Percentiles rank a stretch among this genome's conserved stretches.
phyloP scores from a whole-genome alignment of 23 tunicate genomes.

The Ciona savignyi region DNA sequence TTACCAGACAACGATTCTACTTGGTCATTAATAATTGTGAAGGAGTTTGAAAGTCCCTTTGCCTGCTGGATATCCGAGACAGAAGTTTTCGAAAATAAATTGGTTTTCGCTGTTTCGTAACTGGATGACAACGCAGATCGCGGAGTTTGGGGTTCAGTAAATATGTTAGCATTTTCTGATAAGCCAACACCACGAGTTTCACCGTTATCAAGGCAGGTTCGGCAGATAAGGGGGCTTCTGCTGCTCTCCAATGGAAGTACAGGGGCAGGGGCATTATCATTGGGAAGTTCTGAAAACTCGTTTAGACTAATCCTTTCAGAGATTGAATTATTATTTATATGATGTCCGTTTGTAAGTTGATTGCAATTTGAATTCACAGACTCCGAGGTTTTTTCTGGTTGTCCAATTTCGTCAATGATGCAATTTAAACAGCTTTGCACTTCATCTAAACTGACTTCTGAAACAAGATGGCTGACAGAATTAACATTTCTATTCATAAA shows the following conservation, averaged over 20 bases:
- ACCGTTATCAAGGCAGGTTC: too few species aligned
- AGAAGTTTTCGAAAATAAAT: neutral
- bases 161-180: too few species aligned
- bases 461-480: neutral
- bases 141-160: neutral
- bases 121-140: conserved; percentile 29
- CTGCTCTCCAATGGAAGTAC: too few species aligned
- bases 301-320: neutral
- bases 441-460: conserved; percentile 5
- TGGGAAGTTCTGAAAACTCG: neutral
- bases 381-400: neutral
- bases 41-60: neutral
- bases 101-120: conserved; percentile 27
- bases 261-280: neutral
- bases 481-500: neutral
- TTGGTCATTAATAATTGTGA: neutral
- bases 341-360: too few species aligned
- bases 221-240: too few species aligned
- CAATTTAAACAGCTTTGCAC: conserved; percentile 21
- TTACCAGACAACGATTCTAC: too few species aligned
- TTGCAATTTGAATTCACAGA: neutral
- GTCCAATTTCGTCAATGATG: neutral
- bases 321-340: neutral
- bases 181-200: too few species aligned
- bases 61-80: neutral